phyloP scores from a whole-genome alignment of 1,140 invertebrate genomes.

The Parasteatoda tepidariorum region DNA sequence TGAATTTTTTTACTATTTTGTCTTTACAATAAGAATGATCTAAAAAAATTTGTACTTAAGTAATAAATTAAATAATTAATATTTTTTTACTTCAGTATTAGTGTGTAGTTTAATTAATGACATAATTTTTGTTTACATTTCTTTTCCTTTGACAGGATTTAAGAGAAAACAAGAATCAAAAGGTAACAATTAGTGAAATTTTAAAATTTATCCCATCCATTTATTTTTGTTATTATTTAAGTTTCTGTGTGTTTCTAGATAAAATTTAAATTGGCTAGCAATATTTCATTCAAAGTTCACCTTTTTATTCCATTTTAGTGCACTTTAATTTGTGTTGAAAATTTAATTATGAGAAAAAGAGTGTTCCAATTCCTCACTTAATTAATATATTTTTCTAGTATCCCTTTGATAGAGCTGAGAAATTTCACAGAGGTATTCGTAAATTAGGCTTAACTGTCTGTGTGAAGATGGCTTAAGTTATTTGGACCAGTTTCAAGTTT shows the following conservation, averaged over 20 bases:
- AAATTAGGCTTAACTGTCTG: slow-evolving; percentile 88
- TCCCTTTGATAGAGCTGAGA: slow-evolving; percentile 91
- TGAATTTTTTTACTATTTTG: background rate
- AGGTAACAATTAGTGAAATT: slow-evolving; percentile 63
- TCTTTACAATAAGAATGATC: background rate
- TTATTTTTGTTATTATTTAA: background rate
- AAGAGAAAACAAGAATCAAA: slow-evolving; percentile 74
- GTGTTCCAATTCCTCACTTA: too few relatives aligned
- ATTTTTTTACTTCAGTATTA: too few relatives aligned
- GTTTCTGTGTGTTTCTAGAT: too few relatives aligned
- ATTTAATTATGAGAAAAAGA: too few relatives aligned
- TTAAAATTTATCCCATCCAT: background rate
- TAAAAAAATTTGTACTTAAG: too few relatives aligned
- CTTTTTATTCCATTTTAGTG: too few relatives aligned
- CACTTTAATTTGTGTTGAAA: too few relatives aligned
- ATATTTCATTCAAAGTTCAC: too few relatives aligned
- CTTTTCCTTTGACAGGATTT: slow-evolving; percentile 74
- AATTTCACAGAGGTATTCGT: slow-evolving; percentile 92
- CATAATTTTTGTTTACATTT: too few relatives aligned
- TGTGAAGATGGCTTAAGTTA: slow-evolving; percentile 82
- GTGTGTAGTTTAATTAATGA: too few relatives aligned
- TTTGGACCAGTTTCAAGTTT: slow-evolving; percentile 90
- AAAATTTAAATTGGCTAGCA: too few relatives aligned
- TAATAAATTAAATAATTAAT: too few relatives aligned
- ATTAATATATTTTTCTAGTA: slow-evolving; percentile 69